Evolutionary conservation across 1,140 invertebrate genomes (phyloP).

Genomic region (Drosophila tani): DNA sequence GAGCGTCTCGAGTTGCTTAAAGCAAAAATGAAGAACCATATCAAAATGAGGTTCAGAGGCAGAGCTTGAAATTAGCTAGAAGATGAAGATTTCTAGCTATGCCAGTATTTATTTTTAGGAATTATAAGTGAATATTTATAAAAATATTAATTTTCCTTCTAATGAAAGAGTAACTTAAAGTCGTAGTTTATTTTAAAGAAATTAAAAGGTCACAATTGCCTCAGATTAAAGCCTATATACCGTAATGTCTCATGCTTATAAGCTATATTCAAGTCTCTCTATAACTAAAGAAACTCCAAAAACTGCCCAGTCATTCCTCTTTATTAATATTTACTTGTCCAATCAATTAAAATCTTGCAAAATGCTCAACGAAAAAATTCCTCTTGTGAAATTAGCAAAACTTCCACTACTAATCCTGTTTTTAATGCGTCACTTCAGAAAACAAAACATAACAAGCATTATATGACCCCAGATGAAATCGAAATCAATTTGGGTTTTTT

Average conservation of each 20-base stretch:
- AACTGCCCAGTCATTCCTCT: background rate
- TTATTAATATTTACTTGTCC: background rate
- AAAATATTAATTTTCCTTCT: background rate
- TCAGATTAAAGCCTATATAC: background rate
- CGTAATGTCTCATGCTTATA: background rate
- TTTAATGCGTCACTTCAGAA: constrained; percentile 20
- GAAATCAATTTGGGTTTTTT: constrained; percentile 57
- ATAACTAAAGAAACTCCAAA: background rate
- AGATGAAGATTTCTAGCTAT: background rate
- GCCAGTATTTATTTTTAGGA: no score
- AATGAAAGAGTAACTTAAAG: background rate
- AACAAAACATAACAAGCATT: constrained; percentile 1
- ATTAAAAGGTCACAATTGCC: constrained; percentile 1
- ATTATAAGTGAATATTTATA: background rate
- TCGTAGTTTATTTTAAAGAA: background rate
- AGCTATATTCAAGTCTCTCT: background rate
- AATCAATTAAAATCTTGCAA: constrained; percentile 6
- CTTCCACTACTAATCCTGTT: constrained; percentile 16
- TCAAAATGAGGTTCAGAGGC: background rate
- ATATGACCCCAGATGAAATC: constrained; percentile 41
- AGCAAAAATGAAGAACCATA: background rate
- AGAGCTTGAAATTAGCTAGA: background rate
- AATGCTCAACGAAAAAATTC: constrained; percentile 10
- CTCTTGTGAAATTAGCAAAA: constrained; percentile 22
- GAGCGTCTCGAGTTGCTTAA: constrained; percentile 4